phyloP scores from a whole-genome alignment of 92 coral and sea anemone genomes.

The Phenganax subtilis region DNA sequence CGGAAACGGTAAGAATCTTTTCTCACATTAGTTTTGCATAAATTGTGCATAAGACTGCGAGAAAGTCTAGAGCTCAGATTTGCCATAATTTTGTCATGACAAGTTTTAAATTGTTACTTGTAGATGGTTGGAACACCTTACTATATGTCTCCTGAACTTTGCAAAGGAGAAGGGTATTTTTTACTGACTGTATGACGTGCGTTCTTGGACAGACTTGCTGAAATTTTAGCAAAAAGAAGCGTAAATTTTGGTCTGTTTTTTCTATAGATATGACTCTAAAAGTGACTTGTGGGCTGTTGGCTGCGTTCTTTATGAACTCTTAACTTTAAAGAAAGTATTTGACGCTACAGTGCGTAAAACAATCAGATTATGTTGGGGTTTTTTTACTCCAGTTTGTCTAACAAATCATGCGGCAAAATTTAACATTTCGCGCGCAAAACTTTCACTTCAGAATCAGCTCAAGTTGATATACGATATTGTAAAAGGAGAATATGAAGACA shows the following conservation, averaged over 20 bases:
- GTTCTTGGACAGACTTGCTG: not conserved
- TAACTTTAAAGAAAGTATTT: conserved; percentile 83
- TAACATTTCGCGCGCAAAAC: no score
- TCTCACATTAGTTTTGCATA: not conserved
- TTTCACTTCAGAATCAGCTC: conserved; percentile 69
- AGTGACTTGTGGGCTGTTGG: conserved; percentile 99
- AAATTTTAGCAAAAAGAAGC: not conserved
- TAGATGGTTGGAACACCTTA: conserved; percentile 98
- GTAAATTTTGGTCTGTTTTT: not conserved
- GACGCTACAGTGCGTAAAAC: conserved; percentile 76
- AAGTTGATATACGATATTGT: conserved; percentile 92
- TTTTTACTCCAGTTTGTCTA: not conserved
- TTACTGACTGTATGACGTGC: not conserved
- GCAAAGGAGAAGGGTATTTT: conserved; percentile 83
- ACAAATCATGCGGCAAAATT: no score
- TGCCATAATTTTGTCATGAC: no score
- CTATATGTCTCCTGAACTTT: conserved; percentile 95
- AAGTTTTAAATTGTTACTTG: not conserved
- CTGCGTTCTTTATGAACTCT: conserved; percentile 88
- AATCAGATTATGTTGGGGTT: not conserved
- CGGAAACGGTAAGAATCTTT: conserved; percentile 76
- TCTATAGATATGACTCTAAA: conserved; percentile 75
- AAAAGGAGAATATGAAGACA: conserved; percentile 77
- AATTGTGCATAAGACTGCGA: no score
- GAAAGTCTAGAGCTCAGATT: no score